phyloP scores from a whole-genome alignment of 2,888 invertebrate species.

The Hymenopus coronatus region DNA sequence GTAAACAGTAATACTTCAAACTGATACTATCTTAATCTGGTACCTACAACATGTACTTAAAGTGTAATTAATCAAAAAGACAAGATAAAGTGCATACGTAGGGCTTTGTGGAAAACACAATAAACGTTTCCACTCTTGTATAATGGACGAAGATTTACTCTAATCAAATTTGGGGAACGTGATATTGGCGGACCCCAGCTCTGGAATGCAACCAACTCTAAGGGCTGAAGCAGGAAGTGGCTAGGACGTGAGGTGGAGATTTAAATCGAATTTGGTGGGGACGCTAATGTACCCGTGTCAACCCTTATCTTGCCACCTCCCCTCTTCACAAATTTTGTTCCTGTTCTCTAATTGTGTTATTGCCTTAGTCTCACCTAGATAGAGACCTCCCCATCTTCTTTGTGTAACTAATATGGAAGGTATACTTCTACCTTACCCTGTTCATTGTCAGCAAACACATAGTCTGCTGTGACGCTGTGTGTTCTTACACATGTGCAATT shows the following conservation, averaged over 20 bases:
- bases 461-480: no score
- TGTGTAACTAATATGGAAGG: neutral
- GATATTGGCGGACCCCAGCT: neutral
- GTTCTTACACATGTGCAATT: no score
- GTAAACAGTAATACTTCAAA: no score
- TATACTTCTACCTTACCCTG: neutral
- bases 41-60: no score
- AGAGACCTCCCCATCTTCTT: neutral
- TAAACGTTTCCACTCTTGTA: neutral
- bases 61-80: no score
- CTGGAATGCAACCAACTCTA: neutral
- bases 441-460: no score
- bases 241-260: slow-evolving; percentile 10
- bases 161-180: neutral
- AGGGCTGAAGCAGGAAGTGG: neutral
- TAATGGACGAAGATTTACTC: neutral
- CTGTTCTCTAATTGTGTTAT: slow-evolving; percentile 6
- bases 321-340: slow-evolving; percentile 13
- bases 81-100: neutral
- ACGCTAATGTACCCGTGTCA: slow-evolving; percentile 27
- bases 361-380: slow-evolving; percentile 18
- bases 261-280: slow-evolving; percentile 27
- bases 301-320: slow-evolving; percentile 24
- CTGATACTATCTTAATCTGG: no score
- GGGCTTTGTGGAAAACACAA: neutral